Percentiles rank a stretch among this genome's conserved stretches.
Conservation (phyloP, 2,888 invertebrate genomes). For the Drosophila pegasa region DNA sequence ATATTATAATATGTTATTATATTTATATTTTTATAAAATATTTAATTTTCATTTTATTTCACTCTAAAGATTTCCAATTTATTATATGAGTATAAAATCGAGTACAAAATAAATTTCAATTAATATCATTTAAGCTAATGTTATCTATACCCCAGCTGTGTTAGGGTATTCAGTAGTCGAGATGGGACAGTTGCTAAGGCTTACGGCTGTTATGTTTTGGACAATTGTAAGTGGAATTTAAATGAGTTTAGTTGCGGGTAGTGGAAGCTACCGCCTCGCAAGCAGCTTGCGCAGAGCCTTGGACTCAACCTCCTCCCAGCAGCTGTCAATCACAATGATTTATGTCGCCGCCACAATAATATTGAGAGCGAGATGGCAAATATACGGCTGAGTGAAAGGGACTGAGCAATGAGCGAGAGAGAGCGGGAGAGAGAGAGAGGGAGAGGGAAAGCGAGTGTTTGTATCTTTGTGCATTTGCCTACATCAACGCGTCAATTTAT, state of each 20-base stretch:
- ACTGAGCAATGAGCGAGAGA: slow-evolving; percentile 16
- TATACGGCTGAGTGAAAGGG: slow-evolving; percentile 16
- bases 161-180: slow-evolving; percentile 25
- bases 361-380: slow-evolving; percentile 20
- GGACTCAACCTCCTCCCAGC: slow-evolving; percentile 48
- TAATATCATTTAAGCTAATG: neutral
- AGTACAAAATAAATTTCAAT: too few species aligned
- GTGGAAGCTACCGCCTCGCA: slow-evolving; percentile 50
- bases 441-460: slow-evolving; percentile 35
- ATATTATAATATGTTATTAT: too few species aligned
- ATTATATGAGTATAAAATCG: too few species aligned
- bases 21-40: too few species aligned
- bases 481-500: slow-evolving; percentile 81
- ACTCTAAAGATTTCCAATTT: too few species aligned
- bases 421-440: neutral
- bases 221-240: slow-evolving; percentile 79
- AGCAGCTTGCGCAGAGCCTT: slow-evolving; percentile 10
- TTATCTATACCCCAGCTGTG: neutral
- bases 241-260: slow-evolving; percentile 77
- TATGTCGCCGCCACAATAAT: slow-evolving; percentile 83
- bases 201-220: slow-evolving; percentile 52
- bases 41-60: too few species aligned
- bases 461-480: slow-evolving; percentile 74
- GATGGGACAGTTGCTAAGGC: neutral
- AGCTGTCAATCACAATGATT: slow-evolving; percentile 85